A percentile compares a stretch with the other conserved stretches of the same genome.
Evolutionary conservation across 2,113 vertebrate species (phyloP).

Genomic region (Natator depressus): DNA sequence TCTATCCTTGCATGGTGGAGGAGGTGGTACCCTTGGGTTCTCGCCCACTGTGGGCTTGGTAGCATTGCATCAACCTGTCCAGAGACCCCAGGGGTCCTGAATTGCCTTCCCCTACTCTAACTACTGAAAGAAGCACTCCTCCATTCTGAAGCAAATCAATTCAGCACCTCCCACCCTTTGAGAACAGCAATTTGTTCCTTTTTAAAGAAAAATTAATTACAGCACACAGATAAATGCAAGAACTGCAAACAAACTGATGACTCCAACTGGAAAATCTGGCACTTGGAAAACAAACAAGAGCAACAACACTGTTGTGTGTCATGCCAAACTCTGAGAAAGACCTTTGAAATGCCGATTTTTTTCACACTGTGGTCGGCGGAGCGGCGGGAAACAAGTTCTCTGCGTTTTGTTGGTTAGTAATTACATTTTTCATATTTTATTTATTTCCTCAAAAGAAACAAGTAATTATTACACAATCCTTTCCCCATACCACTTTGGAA

Average conservation of each 20-base stretch:
- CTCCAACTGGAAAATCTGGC: slow-evolving; percentile 38
- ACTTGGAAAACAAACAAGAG: slow-evolving; percentile 25
- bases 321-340: neutral
- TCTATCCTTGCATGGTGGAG: accelerated
- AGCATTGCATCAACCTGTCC: neutral
- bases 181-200: slow-evolving; percentile 56
- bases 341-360: slow-evolving; percentile 49
- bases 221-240: neutral
- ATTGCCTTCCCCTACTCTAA: accelerated
- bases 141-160: neutral
- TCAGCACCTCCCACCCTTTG: accelerated
- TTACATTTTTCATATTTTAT: slow-evolving; percentile 77
- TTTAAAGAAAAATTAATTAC: slow-evolving; percentile 50
- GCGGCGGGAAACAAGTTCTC: slow-evolving; percentile 37
- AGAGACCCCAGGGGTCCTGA: accelerated
- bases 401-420: slow-evolving; percentile 50
- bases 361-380: neutral
- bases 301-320: slow-evolving; percentile 37
- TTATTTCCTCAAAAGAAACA: slow-evolving; percentile 74
- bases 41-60: neutral
- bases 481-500: slow-evolving; percentile 62
- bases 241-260: slow-evolving; percentile 36
- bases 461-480: slow-evolving; percentile 72
- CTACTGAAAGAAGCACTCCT: neutral
- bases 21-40: neutral